A percentile compares a stretch with the other conserved stretches of the same genome.
phyloP scores from a whole-genome alignment of 2,797 vertebrate species.

The Otolemur crassicaudatus region DNA sequence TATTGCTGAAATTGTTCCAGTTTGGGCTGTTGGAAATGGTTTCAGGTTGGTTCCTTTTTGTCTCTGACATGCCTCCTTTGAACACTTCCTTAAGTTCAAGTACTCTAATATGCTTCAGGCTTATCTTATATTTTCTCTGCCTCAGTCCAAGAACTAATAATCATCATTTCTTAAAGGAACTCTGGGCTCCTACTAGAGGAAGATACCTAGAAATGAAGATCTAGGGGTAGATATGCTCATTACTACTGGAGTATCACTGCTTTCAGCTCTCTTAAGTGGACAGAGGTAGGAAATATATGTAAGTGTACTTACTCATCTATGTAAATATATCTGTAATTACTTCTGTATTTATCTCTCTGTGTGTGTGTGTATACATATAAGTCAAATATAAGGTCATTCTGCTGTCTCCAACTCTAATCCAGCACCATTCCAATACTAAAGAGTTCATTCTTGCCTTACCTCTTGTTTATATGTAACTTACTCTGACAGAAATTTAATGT shows the following conservation, averaged over 20 bases:
- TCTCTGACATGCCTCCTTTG: constrained; percentile 20
- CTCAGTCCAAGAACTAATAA: constrained; percentile 41
- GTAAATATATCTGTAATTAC: not conserved
- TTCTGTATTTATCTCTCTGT: not conserved
- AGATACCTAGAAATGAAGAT: not conserved
- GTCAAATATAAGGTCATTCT: not conserved
- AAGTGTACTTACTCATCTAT: not conserved
- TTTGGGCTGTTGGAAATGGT: not conserved
- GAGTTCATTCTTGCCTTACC: not conserved
- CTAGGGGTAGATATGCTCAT: not conserved
- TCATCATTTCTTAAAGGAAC: constrained; percentile 20
- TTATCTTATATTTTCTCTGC: constrained; percentile 49
- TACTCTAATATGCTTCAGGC: constrained; percentile 23
- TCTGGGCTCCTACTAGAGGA: not conserved
- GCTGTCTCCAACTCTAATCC: not conserved
- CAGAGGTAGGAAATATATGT: not conserved
- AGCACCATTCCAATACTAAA: not conserved
- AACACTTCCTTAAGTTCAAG: not conserved
- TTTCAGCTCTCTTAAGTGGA: constrained; percentile 9
- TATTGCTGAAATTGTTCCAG: constrained; percentile 4
- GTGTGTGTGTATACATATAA: not conserved
- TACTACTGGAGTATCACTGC: not conserved
- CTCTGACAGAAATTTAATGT: constrained; percentile 38
- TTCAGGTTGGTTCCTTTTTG: constrained; percentile 40
- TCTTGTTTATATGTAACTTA: constrained; percentile 39